Conservation (phyloP, 2,888 invertebrate species). For the Scaptomyza parva region DNA sequence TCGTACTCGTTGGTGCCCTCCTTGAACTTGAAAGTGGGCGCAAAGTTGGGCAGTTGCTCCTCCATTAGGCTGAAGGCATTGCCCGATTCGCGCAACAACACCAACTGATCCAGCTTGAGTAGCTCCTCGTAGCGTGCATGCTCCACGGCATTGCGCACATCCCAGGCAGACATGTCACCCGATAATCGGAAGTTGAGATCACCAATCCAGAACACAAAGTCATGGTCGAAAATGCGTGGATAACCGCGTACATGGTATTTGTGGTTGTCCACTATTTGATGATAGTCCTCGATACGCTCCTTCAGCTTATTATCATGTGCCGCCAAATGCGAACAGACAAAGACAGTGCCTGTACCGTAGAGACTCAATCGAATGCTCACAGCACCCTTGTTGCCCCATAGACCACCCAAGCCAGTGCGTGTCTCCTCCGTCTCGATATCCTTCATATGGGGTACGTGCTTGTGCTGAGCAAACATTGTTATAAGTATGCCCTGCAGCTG, state of each 20-base stretch:
- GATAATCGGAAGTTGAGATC: conserved; percentile 94
- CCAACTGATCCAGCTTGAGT: conserved; percentile 91
- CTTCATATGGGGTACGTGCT: conserved; percentile 91
- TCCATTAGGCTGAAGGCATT: conserved; percentile 93
- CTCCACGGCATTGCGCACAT: conserved; percentile 88
- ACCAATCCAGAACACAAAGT: conserved; percentile 97
- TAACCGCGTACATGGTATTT: conserved; percentile 91
- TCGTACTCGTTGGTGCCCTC: conserved; percentile 91
- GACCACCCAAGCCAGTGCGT: conserved; percentile 94
- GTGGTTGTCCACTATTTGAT: conserved; percentile 93
- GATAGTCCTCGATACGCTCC: conserved; percentile 94
- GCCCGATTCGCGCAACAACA: conserved; percentile 88
- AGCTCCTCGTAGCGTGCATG: conserved; percentile 89
- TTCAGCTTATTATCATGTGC: conserved; percentile 94
- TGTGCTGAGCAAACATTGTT: conserved; percentile 90
- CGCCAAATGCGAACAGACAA: conserved; percentile 95
- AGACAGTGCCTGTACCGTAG: conserved; percentile 94
- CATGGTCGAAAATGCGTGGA: conserved; percentile 94
- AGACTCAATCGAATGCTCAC: conserved; percentile 94
- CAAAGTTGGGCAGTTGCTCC: conserved; percentile 91
- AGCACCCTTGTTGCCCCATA: conserved; percentile 95
- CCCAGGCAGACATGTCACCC: conserved; percentile 88
- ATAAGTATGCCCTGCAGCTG: conserved; percentile 94
- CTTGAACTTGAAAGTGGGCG: conserved; percentile 94
- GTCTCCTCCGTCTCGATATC: conserved; percentile 95